Percentiles rank a stretch among this genome's conserved stretches.
Conservation (phyloP, 53 echinoderm and acorn worm species). For the Paracentrotus lividus region DNA sequence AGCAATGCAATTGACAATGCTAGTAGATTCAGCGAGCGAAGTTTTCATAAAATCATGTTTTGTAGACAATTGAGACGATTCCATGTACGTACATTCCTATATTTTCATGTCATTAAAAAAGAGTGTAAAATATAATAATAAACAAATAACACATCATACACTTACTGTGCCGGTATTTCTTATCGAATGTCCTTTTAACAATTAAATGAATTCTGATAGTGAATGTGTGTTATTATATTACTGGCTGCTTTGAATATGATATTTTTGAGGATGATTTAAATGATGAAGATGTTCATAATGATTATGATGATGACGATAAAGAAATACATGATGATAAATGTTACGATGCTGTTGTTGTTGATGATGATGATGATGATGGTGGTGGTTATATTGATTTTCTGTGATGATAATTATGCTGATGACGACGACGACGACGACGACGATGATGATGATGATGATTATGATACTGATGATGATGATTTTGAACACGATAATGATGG, state of each 20-base stretch:
- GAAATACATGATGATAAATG: background rate
- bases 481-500: background rate
- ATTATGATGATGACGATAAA: conserved; percentile 31
- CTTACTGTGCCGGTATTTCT: background rate
- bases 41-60: conserved; percentile 43
- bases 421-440: background rate
- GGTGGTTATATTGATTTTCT: background rate
- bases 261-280: conserved; percentile 9
- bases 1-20: conserved; percentile 24
- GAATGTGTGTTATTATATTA: background rate
- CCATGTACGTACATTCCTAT: conserved; percentile 71
- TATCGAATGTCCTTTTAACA: background rate
- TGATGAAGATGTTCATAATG: conserved; percentile 28
- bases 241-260: background rate
- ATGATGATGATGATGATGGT: background rate
- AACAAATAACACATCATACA: background rate
- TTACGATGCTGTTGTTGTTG: background rate
- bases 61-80: conserved; percentile 60
- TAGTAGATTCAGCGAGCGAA: conserved; percentile 57
- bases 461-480: background rate
- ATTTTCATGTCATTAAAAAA: conserved; percentile 55
- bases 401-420: background rate
- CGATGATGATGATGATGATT: background rate
- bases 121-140: conserved; percentile 29
- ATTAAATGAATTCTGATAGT: background rate